phyloP scores from a whole-genome alignment of 2,888 invertebrate genomes.

The Sipunculus nudus region DNA sequence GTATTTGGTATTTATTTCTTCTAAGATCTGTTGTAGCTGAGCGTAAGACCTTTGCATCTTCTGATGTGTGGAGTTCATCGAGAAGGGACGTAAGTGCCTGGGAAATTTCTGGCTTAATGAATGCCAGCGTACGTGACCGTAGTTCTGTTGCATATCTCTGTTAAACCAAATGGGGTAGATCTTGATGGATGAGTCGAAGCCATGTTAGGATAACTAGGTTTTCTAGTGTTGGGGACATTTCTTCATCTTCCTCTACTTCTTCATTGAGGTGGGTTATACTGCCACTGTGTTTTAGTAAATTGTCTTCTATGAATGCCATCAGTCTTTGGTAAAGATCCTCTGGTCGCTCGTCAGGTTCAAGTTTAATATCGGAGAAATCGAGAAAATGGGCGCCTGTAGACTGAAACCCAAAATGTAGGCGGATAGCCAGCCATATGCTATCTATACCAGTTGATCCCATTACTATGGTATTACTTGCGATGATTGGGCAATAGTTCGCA shows the following conservation, averaged over 20 bases:
- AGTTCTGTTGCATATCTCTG: slow-evolving; percentile 39
- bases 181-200: slow-evolving; percentile 32
- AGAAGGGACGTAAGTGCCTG: slow-evolving; percentile 34
- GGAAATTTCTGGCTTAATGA: slow-evolving; percentile 40
- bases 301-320: slow-evolving; percentile 37
- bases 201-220: slow-evolving; percentile 33
- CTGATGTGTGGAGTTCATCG: slow-evolving; percentile 29
- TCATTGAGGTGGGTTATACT: slow-evolving; percentile 33
- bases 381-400: slow-evolving; percentile 20
- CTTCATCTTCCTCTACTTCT: slow-evolving; percentile 21
- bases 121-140: slow-evolving; percentile 35
- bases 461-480: no score
- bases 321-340: slow-evolving; percentile 40
- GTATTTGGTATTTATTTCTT: no score
- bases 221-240: slow-evolving; percentile 33
- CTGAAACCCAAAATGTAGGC: slow-evolving; percentile 24
- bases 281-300: slow-evolving; percentile 21
- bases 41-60: slow-evolving; percentile 24
- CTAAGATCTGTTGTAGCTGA: slow-evolving; percentile 3
- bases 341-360: slow-evolving; percentile 28
- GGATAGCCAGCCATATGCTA: slow-evolving; percentile 17
- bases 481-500: no score
- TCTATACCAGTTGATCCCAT: slow-evolving; percentile 20
- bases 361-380: slow-evolving; percentile 17
- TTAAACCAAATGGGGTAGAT: slow-evolving; percentile 32